Evolutionary conservation across 1,140 invertebrate genomes (phyloP), one percentile per base, ranked within the genome.

Genomic region (Drosophila suzukii): DNA sequence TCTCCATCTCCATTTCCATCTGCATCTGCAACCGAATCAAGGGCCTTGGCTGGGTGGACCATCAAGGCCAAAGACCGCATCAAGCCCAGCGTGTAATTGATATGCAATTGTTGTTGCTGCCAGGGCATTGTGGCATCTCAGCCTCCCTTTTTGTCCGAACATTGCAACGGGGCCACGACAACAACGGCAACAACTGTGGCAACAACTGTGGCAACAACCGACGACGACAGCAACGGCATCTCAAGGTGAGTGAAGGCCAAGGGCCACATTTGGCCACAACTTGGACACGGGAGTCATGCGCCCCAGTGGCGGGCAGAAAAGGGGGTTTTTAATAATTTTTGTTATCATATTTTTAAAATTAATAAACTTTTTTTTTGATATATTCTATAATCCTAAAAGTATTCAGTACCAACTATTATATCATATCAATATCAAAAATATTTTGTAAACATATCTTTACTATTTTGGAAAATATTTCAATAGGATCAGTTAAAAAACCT

Each of bases 231-330:
- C 72, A 79, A 84, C 82, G 79, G 83, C 84, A 88, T 89, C 81
- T 91, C 90, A 91, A 91, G 90, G 90, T 91, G 81, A 91, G 81
- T 85, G 90, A 91, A 91, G 90, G 90, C 90, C 90, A 91, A 91
- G 90, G 90, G 78, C 90, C 81, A 91, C 75, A 84, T 91, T 90
- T 90, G 78, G 77, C 58, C 53, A 27, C 67, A 71, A 50, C 67
- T 44, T 71, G 51, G 51, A 58, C 67, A 12, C 63, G 34, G 39
- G 49, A 62, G 49, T 54, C 49, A 24, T 49, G 24, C 13, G 44
- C 27, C 6, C 0, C 60, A 68, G 65, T 4, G 65, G 65, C 47
- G 12, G n/a, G n/a, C 4, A 2, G 12, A 20, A 27, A 60, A n/a
- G 24, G 65, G 38, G 30, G 0, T n/a, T 6, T 47, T n/a, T n/a